Evolutionary conservation across 2,113 vertebrate genomes (phyloP).

Genomic region (Cyprinodon brontotheroides): DNA sequence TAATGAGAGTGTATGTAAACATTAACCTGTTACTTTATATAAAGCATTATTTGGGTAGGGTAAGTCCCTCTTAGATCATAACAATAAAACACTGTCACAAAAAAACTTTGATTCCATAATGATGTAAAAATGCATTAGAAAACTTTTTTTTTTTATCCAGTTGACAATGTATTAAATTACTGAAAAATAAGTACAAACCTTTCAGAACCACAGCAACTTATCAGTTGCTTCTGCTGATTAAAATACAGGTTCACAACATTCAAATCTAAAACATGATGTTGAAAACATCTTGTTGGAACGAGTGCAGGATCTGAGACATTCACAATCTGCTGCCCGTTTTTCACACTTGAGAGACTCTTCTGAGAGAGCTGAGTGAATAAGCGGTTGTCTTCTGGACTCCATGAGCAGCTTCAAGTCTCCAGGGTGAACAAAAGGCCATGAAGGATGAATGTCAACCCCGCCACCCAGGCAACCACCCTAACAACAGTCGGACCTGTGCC

Average conservation of each 20-base stretch:
- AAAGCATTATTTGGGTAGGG: too few relatives aligned
- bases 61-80: too few relatives aligned
- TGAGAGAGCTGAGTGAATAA: constrained; percentile 41
- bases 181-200: too few relatives aligned
- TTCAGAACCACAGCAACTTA: too few relatives aligned
- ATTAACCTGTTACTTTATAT: too few relatives aligned
- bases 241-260: background rate
- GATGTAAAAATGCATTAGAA: too few relatives aligned
- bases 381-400: constrained; percentile 49
- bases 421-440: constrained; percentile 61
- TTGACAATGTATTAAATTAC: too few relatives aligned
- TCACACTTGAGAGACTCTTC: constrained; percentile 25
- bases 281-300: background rate
- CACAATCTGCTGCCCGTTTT: background rate
- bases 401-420: constrained; percentile 45
- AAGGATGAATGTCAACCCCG: constrained; percentile 50
- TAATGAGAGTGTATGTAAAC: too few relatives aligned
- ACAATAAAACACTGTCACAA: too few relatives aligned
- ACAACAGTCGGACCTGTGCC: constrained; percentile 21
- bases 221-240: background rate
- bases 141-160: too few relatives aligned
- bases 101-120: too few relatives aligned
- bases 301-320: background rate
- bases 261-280: background rate
- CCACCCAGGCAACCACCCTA: constrained; percentile 41